These are phyloP conservation scores for Sebastes vulpes DNA, from an alignment of 2,797 vertebrate species.

Conservation along the genomic window DNA sequence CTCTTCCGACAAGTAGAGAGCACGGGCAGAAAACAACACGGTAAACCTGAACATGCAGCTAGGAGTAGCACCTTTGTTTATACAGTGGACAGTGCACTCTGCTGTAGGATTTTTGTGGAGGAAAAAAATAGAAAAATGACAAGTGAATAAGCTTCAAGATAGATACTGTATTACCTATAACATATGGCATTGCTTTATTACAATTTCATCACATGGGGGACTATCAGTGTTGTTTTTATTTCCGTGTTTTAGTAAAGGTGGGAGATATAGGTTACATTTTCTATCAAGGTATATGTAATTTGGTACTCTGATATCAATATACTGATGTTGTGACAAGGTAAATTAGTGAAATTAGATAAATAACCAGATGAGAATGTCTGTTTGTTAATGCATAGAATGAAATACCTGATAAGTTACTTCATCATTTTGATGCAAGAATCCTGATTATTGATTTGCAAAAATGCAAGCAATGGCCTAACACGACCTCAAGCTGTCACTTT, in stretches of 20 bases:
- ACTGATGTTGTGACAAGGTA: too few relatives aligned
- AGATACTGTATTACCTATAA: neutral
- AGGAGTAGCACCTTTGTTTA: constrained; percentile 12
- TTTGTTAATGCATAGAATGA: neutral
- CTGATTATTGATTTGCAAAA: neutral
- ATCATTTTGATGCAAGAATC: neutral
- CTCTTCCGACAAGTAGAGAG: constrained; percentile 73
- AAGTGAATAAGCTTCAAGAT: neutral
- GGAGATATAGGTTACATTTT: too few relatives aligned
- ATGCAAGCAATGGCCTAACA: neutral
- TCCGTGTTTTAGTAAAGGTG: neutral
- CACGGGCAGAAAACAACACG: constrained; percentile 68
- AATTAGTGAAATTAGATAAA: too few relatives aligned
- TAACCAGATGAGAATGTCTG: neutral
- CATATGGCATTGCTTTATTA: neutral
- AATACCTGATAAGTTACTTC: neutral
- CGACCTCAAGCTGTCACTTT: neutral
- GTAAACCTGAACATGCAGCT: constrained; percentile 40
- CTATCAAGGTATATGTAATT: too few relatives aligned
- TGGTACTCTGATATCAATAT: too few relatives aligned
- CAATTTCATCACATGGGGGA: neutral
- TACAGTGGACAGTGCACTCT: neutral
- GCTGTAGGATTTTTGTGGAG: neutral
- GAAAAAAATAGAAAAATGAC: neutral
- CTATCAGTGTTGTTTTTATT: neutral